These are phyloP conservation scores for Apis mellifera DNA, from an alignment of 1,140 invertebrate genomes.

Conservation along the genomic window Amel_HAv3.1 CM009937.2:13970501-13971000, in stretches of 20 bases:
- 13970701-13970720: too few species aligned
- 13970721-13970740: too few species aligned
- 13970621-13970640: too few species aligned
- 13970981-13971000: slow-evolving; percentile 73
- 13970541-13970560: too few species aligned
- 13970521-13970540: not conserved
- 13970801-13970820: not conserved
- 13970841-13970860: slow-evolving; percentile 43
- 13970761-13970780: too few species aligned
- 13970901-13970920: slow-evolving; percentile 71
- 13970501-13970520: slow-evolving; percentile 1
- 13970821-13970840: not conserved
- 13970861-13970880: slow-evolving; percentile 42
- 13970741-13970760: too few species aligned
- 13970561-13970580: not conserved
- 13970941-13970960: slow-evolving; percentile 78
- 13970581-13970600: not conserved
- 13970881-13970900: slow-evolving; percentile 44
- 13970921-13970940: slow-evolving; percentile 80
- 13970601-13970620: not conserved
- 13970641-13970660: too few species aligned
- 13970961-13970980: slow-evolving; percentile 76
- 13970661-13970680: too few species aligned
- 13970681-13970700: too few species aligned
- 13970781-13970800: too few species aligned